Evolutionary conservation across 1,140 invertebrate species (phyloP), one percentile per base, ranked within the genome.

Genomic region (Zaprionus kolodkinae): DNA sequence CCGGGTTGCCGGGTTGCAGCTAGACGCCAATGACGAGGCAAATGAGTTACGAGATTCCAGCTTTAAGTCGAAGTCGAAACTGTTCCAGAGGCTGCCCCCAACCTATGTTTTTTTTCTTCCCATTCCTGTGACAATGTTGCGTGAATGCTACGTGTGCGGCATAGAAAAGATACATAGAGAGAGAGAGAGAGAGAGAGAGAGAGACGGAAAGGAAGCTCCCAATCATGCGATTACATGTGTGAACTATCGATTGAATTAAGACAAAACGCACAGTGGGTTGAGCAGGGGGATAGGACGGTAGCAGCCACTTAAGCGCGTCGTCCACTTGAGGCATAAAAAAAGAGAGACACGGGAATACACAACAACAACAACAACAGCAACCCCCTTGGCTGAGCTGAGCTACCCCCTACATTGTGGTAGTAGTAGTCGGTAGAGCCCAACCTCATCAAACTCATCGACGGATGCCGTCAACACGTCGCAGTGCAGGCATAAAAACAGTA

Each of bases 161-260:
- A 88, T 88, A 85, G 81, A 89, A 30, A 30, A 30, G 27, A 30
- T 21, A 21, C 3, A 30, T 30, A 30, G 27, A 30, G 17, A 66
- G n/a, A 30, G 17, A 66, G n/a, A 30, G n/a, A n/a, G n/a, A 27
- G 25, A 88, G 83, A 66, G 61, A 9, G 38, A 55, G 10, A 56
- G 17, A 66, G n/a, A 30, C 38, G 13, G 30, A 21, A 71, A 88
- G 84, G 85, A 87, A 86, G 83, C 82, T 81, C 71, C 84, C 85
- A 86, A 88, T 79, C 84, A 80, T 84, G 81, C 81, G 84, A 88
- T 88, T 88, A 88, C 84, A 88, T 88, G 84, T 88, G 84, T 88
- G 84, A 88, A 88, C 84, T 88, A 88, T 88, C 84, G 84, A 88
- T 88, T 88, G 85, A 88, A 89, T 89, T 88, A 88, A 88, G 85